A percentile compares a stretch with the other conserved stretches of the same genome.
Conservation (phyloP, 2,113 vertebrate genomes). For the Montifringilla adamsi region DNA sequence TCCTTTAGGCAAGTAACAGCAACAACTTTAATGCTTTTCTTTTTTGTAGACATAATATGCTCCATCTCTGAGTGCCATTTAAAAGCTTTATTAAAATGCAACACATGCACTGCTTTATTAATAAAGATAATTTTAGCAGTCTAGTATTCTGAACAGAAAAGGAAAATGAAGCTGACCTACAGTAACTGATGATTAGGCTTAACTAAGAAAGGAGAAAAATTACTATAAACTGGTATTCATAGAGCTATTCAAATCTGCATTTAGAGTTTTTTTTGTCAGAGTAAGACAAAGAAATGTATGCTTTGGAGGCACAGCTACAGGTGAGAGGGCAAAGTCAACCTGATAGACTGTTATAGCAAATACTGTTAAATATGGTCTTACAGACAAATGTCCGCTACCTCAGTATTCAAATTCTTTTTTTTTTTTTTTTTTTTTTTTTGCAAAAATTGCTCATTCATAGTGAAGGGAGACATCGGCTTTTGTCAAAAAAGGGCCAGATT, state of each 20-base stretch:
- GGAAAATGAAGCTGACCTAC: constrained; percentile 1
- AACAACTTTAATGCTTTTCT: not conserved
- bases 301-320: not conserved
- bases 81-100: constrained; percentile 22
- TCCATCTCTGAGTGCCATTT: not conserved
- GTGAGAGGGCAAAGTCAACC: not conserved
- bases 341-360: not conserved
- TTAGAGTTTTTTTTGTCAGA: not conserved
- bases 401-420: not conserved
- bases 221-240: not conserved
- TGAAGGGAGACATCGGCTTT: not conserved
- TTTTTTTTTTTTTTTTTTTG: not conserved
- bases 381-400: not conserved
- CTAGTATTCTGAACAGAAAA: constrained; percentile 14
- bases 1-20: not conserved
- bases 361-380: not conserved
- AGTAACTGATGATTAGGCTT: not conserved
- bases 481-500: not conserved
- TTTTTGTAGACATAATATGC: not conserved
- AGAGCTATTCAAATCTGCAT: not conserved
- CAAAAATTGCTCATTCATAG: not conserved
- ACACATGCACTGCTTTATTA: not conserved
- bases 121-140: constrained; percentile 4
- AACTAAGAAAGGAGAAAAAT: not conserved
- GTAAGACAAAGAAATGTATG: not conserved